phyloP scores from a whole-genome alignment of 1,140 invertebrate genomes.

The Steinernema feltiae region DNA sequence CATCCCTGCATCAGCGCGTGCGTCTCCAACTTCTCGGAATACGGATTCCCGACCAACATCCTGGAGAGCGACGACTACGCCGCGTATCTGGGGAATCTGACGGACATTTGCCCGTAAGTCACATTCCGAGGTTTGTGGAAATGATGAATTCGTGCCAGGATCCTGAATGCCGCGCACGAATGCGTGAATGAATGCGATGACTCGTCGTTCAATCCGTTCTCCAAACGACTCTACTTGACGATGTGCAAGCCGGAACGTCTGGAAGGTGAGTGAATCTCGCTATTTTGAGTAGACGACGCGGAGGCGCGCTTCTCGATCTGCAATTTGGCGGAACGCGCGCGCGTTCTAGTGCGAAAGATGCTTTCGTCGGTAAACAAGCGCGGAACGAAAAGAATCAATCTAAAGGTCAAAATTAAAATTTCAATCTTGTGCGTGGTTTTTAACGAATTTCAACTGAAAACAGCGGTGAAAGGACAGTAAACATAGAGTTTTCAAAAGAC shows the following conservation, averaged over 20 bases:
- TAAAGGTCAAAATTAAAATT: too few species aligned
- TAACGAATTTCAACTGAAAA: too few species aligned
- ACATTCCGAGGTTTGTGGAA: not conserved
- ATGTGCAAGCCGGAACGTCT: not conserved
- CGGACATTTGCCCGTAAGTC: not conserved
- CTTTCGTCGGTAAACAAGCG: too few species aligned
- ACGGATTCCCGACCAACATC: not conserved
- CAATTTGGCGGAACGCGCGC: not conserved
- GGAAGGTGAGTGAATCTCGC: not conserved
- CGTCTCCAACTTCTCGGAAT: not conserved
- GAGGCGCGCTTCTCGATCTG: not conserved
- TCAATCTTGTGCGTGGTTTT: too few species aligned
- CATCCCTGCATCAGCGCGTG: not conserved
- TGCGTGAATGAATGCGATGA: not conserved
- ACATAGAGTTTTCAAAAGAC: too few species aligned
- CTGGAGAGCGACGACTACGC: not conserved
- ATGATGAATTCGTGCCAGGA: not conserved
- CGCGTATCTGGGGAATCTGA: not conserved
- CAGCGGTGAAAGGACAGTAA: too few species aligned
- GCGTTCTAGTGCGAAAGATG: too few species aligned
- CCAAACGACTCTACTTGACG: not conserved
- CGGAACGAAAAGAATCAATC: too few species aligned
- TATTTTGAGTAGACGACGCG: not conserved
- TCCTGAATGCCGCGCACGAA: not conserved
- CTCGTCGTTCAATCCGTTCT: not conserved